Evolutionary conservation across 2,888 invertebrate genomes (phyloP).

Genomic region (Trichogramma dendrolimi): DNA sequence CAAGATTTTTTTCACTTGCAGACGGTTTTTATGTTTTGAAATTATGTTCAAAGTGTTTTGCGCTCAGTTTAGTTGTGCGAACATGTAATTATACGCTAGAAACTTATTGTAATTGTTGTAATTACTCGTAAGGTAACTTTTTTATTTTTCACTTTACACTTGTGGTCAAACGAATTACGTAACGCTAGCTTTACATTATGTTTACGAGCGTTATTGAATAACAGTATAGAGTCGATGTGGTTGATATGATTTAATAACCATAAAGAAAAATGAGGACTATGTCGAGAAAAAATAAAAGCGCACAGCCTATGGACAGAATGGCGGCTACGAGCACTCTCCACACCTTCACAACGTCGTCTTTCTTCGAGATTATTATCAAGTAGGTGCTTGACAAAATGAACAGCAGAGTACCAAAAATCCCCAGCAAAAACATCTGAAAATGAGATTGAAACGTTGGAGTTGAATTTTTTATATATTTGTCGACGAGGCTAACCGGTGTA

Average conservation of each 20-base stretch:
- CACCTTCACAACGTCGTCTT: constrained; percentile 22
- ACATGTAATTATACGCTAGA: no score
- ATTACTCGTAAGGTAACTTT: no score
- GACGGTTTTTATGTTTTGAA: no score
- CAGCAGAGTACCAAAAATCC: constrained; percentile 33
- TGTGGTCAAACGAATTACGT: no score
- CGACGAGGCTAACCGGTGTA: constrained; percentile 41
- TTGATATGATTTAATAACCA: constrained; percentile 33
- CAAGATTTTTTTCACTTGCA: no score
- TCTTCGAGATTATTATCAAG: constrained; percentile 31
- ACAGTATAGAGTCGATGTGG: no score
- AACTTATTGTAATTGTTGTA: no score
- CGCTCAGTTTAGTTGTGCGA: no score
- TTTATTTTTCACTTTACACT: no score
- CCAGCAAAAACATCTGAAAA: constrained; percentile 40
- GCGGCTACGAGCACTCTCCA: constrained; percentile 33
- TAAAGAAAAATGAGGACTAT: constrained; percentile 38
- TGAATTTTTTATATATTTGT: neutral
- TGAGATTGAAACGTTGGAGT: neutral
- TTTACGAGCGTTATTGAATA: no score
- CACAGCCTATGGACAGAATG: constrained; percentile 29
- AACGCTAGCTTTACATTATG: no score
- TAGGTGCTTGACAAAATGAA: constrained; percentile 35
- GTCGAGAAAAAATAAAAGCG: constrained; percentile 37
- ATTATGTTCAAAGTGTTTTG: no score